A percentile compares a stretch with the other conserved stretches of the same genome.
phyloP scores from a whole-genome alignment of 2,888 invertebrate genomes.

The Eristalis pertinax region DNA sequence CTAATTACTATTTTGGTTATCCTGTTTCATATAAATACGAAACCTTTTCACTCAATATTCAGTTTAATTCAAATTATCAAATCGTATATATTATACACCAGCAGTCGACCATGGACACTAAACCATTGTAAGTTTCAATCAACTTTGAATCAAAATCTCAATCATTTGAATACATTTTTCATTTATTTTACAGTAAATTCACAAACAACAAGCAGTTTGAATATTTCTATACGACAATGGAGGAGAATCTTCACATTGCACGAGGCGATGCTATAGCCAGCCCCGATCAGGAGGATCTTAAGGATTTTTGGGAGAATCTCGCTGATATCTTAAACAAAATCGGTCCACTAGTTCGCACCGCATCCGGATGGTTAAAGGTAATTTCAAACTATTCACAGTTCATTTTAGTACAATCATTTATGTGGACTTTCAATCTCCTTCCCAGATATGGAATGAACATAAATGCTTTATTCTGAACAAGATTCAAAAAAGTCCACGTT shows the following conservation, averaged over 20 bases:
- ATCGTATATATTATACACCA: not conserved
- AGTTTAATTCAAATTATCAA: not conserved
- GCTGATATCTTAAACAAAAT: not conserved
- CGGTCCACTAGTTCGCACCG: not conserved
- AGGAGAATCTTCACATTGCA: not conserved
- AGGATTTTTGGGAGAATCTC: not conserved
- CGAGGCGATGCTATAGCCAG: not conserved
- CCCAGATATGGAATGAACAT: not conserved
- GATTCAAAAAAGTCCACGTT: not conserved
- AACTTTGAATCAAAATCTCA: not conserved
- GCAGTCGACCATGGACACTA: not conserved
- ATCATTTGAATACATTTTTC: not conserved
- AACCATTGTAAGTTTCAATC: not conserved
- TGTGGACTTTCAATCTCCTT: not conserved
- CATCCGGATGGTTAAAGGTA: not conserved
- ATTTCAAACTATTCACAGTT: not conserved
- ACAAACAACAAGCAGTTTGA: not conserved
- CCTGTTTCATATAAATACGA: not conserved
- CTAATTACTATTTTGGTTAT: not conserved
- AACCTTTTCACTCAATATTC: not conserved
- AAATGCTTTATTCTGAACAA: not conserved
- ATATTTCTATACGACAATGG: not conserved
- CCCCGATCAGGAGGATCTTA: not conserved
- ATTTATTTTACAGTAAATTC: not conserved
- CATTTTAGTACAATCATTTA: not conserved